Conservation (phyloP, 2,888 invertebrate species). For the Polydrusus cervinus region DNA sequence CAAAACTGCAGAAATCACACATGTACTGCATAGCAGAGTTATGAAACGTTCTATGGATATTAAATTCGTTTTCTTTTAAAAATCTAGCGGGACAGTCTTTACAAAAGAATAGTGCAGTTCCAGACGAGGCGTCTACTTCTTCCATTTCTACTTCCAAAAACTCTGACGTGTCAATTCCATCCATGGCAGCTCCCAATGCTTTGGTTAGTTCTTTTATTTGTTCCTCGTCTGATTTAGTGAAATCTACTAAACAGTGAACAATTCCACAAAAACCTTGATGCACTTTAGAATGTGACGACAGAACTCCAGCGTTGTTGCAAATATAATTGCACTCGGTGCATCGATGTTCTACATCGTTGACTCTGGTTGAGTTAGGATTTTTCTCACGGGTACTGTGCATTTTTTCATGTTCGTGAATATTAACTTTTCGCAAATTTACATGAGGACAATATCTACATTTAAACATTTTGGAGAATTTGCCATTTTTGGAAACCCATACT, state of each 20-base stretch:
- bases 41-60: slow-evolving; percentile 83
- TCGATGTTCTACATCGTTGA: slow-evolving; percentile 75
- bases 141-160: slow-evolving; percentile 57
- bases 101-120: slow-evolving; percentile 80
- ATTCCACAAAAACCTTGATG: slow-evolving; percentile 82
- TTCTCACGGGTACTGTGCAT: slow-evolving; percentile 78
- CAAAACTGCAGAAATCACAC: slow-evolving; percentile 86
- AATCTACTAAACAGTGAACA: slow-evolving; percentile 82
- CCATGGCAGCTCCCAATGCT: slow-evolving; percentile 56
- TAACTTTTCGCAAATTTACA: slow-evolving; percentile 85
- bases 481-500: slow-evolving; percentile 84
- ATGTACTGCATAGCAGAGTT: slow-evolving; percentile 76
- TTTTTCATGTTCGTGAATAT: slow-evolving; percentile 88
- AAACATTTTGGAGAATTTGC: slow-evolving; percentile 85
- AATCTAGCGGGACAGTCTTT: slow-evolving; percentile 89
- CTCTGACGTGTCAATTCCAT: slow-evolving; percentile 49
- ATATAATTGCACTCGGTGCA: slow-evolving; percentile 88
- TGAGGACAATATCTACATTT: slow-evolving; percentile 90
- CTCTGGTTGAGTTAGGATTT: slow-evolving; percentile 59
- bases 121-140: slow-evolving; percentile 60
- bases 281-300: slow-evolving; percentile 83
- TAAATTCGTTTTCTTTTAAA: slow-evolving; percentile 83
- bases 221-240: slow-evolving; percentile 78
- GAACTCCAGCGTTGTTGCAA: slow-evolving; percentile 81
- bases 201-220: slow-evolving; percentile 74